A percentile compares a stretch with the other conserved stretches of the same genome.
These are phyloP conservation scores for Hippotragus niger DNA, from an alignment of 2,113 vertebrate species.

Conservation along the genomic window DNA sequence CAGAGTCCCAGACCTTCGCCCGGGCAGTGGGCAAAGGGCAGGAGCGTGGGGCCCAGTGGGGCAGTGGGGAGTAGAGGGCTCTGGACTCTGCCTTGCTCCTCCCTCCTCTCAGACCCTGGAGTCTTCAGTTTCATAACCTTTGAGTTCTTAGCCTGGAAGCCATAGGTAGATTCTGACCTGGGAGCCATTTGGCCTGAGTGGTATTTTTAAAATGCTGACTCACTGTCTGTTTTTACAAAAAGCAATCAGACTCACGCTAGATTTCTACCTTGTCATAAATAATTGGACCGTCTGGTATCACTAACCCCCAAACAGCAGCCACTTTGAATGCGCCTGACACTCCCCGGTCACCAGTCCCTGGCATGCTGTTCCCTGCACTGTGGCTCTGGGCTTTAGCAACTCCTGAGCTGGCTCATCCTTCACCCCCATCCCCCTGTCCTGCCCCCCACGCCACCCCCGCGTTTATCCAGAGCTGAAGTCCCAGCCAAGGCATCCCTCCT, in stretches of 20 bases:
- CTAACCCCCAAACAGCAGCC: rapidly evolving
- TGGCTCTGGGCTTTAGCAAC: background rate
- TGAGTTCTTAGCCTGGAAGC: background rate
- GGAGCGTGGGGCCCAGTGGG: background rate
- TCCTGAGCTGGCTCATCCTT: background rate
- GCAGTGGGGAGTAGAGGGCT: too few species aligned
- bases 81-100: background rate
- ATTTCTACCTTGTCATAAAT: background rate
- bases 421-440: background rate
- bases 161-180: background rate
- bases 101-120: background rate
- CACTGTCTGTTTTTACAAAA: background rate
- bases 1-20: background rate
- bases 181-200: background rate
- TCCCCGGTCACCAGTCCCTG: rapidly evolving
- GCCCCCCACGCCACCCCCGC: rapidly evolving
- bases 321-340: background rate
- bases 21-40: background rate
- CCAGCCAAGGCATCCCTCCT: background rate
- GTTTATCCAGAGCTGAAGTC: background rate
- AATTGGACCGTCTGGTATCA: background rate
- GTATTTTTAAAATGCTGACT: background rate
- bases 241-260: background rate
- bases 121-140: background rate
- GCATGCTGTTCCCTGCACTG: background rate